phyloP scores from a whole-genome alignment of 1,140 invertebrate species.

The Dryas iulia region DNA sequence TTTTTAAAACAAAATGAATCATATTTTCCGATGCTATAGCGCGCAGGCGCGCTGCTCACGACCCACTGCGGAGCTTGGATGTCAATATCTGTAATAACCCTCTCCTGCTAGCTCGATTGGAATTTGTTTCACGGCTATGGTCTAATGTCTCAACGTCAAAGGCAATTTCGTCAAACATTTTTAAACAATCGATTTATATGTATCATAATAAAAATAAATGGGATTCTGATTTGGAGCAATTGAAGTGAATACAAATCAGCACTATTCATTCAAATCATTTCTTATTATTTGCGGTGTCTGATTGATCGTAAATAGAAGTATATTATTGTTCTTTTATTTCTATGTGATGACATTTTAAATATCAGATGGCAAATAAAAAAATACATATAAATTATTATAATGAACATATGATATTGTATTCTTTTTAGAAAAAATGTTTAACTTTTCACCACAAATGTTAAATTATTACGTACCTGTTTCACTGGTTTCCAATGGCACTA shows the following conservation, averaged over 20 bases:
- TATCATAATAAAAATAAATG: constrained; percentile 56
- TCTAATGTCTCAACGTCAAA: constrained; percentile 14
- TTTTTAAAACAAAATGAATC: constrained; percentile 45
- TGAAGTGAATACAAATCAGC: constrained; percentile 44
- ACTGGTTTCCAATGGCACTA: constrained; percentile 45
- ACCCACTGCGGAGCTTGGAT: constrained; percentile 36
- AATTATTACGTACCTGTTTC: constrained; percentile 42
- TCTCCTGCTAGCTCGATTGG: constrained; percentile 41
- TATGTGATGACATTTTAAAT: neutral
- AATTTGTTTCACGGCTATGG: constrained; percentile 39
- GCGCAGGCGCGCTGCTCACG: constrained; percentile 49
- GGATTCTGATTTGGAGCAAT: constrained; percentile 62
- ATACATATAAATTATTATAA: neutral
- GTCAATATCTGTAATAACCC: constrained; percentile 45
- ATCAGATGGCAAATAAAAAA: too few species aligned
- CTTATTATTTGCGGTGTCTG: neutral
- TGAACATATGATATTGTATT: neutral
- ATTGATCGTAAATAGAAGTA: neutral
- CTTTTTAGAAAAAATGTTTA: neutral
- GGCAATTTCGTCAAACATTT: constrained; percentile 24
- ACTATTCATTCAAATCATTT: neutral
- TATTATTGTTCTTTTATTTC: neutral
- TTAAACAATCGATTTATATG: constrained; percentile 27
- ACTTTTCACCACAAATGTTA: neutral
- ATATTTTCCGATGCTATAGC: constrained; percentile 36